Percentiles rank a stretch among this genome's conserved stretches.
phyloP scores from a whole-genome alignment of 2,888 invertebrate species.

The Yponomeuta evonymella region DNA sequence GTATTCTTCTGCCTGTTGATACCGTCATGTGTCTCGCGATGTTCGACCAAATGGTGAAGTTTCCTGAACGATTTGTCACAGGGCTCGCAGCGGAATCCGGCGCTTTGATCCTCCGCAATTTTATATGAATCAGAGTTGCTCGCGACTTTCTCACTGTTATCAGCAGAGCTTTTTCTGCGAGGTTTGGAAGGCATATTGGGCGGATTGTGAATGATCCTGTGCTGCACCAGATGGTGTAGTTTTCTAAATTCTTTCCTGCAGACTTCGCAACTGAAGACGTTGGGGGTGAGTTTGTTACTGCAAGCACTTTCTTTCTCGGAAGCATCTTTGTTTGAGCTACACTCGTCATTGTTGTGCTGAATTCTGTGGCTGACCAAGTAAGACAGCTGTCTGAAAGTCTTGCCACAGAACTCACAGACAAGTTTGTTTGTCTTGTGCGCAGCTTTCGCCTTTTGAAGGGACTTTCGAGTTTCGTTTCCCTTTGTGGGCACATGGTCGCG shows the following conservation, averaged over 20 bases:
- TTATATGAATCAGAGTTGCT: constrained; percentile 37
- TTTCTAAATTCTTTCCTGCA: constrained; percentile 69
- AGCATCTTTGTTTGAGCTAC: constrained; percentile 34
- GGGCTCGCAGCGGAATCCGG: constrained; percentile 68
- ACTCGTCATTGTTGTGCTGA: constrained; percentile 52
- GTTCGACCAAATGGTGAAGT: constrained; percentile 68
- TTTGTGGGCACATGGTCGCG: constrained; percentile 27
- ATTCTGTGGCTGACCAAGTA: constrained; percentile 62
- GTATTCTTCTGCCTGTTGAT: constrained; percentile 52
- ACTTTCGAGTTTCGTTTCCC: constrained; percentile 13
- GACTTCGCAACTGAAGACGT: constrained; percentile 60
- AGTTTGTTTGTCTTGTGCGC: constrained; percentile 36
- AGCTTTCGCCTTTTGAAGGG: constrained; percentile 20
- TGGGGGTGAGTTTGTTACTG: constrained; percentile 35
- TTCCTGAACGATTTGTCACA: constrained; percentile 72
- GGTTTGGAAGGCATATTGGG: constrained; percentile 34
- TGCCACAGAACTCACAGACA: constrained; percentile 65
- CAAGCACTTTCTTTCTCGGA: constrained; percentile 19
- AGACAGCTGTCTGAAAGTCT: constrained; percentile 65
- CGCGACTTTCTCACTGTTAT: constrained; percentile 38
- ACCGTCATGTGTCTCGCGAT: constrained; percentile 66
- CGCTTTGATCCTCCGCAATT: constrained; percentile 50
- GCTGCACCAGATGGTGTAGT: constrained; percentile 67
- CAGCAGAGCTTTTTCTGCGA: constrained; percentile 52
- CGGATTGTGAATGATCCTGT: constrained; percentile 59